Evolutionary conservation across 2,888 invertebrate species (phyloP).

Genomic region (Ornithoptera alexandrae): DNA sequence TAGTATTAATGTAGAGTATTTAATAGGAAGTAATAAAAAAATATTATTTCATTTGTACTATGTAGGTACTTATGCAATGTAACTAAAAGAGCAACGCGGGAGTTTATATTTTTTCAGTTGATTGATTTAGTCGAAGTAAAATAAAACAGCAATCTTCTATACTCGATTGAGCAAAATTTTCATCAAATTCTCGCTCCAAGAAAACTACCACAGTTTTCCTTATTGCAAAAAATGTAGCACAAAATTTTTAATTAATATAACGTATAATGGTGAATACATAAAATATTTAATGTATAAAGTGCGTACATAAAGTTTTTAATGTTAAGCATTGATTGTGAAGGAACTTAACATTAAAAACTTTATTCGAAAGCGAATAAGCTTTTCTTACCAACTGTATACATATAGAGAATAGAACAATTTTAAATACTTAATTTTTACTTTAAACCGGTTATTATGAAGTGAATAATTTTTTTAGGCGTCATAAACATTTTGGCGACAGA

Average conservation of each 20-base stretch:
- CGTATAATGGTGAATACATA: not conserved
- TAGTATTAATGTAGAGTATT: too few species aligned
- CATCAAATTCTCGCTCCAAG: constrained; percentile 12
- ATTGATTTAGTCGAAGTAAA: constrained; percentile 18
- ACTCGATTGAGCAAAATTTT: constrained; percentile 20
- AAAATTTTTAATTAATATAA: not conserved
- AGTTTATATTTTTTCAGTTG: constrained; percentile 2
- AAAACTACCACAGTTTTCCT: constrained; percentile 11
- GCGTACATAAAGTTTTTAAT: not conserved
- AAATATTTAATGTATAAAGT: not conserved
- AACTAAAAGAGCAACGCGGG: not conserved
- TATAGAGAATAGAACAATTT: too few species aligned
- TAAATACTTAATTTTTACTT: too few species aligned
- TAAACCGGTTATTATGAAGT: too few species aligned
- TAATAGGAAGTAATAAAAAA: too few species aligned
- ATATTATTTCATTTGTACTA: too few species aligned
- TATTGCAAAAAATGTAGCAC: not conserved
- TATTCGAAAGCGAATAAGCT: too few species aligned
- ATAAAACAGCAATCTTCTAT: constrained; percentile 17
- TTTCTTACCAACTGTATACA: too few species aligned
- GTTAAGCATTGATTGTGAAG: not conserved
- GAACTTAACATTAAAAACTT: too few species aligned
- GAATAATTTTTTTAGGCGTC: too few species aligned
- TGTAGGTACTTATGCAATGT: not conserved
- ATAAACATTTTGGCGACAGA: too few species aligned